Evolutionary conservation across 2,113 vertebrate genomes (phyloP).

Genomic region (Myrmophylax atrothorax): DNA sequence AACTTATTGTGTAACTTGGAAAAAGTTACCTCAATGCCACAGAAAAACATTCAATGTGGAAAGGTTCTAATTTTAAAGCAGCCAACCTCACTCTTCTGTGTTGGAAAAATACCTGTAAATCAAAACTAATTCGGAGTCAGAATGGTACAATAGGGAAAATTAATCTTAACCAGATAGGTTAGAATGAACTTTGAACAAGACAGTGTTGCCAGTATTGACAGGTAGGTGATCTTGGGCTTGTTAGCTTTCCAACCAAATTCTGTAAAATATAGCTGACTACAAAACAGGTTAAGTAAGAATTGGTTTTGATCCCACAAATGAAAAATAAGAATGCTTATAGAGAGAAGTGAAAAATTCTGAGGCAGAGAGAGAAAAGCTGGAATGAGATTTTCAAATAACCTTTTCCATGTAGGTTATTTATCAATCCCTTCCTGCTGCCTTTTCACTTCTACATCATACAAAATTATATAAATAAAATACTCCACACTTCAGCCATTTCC

Average conservation of each 20-base stretch:
- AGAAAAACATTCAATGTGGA: background rate
- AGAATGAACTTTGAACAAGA: background rate
- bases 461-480: background rate
- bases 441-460: background rate
- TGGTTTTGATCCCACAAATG: background rate
- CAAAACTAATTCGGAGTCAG: background rate
- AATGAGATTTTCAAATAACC: background rate
- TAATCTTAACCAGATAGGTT: background rate
- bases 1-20: background rate
- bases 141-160: background rate
- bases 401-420: background rate
- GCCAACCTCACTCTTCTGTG: background rate
- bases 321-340: background rate
- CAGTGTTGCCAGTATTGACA: background rate
- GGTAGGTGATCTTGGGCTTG: background rate
- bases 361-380: background rate
- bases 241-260: background rate
- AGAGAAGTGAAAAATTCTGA: background rate
- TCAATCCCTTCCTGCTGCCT: background rate
- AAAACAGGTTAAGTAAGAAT: background rate
- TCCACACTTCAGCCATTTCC: background rate
- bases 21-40: constrained; percentile 2
- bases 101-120: background rate
- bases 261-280: background rate
- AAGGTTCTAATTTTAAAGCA: constrained; percentile 5